Percentiles rank a stretch among this genome's conserved stretches.
phyloP scores from a whole-genome alignment of 2,113 vertebrate genomes.

The Eolophus roseicapilla region DNA sequence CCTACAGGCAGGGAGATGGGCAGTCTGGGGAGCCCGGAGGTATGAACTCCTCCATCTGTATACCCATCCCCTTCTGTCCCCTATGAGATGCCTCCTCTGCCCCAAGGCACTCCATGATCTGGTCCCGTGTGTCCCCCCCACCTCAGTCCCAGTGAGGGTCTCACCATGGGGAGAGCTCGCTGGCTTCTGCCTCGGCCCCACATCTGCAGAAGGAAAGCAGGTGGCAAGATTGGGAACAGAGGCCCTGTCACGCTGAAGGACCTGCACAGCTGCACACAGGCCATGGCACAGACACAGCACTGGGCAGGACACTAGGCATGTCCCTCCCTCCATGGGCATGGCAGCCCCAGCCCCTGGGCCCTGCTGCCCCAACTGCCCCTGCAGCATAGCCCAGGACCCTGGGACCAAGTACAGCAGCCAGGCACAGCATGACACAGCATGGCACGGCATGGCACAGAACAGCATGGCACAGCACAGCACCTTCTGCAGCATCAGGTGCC shows the following conservation, averaged over 20 bases:
- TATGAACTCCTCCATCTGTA: not conserved
- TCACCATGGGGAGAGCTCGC: slow-evolving; percentile 27
- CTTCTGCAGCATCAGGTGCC: not conserved
- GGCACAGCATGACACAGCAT: not conserved
- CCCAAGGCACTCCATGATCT: accelerated
- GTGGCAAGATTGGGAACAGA: not conserved
- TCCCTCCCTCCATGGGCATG: no score
- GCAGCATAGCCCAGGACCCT: no score
- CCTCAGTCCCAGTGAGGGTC: not conserved
- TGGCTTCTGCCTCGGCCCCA: slow-evolving; percentile 40
- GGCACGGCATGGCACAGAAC: not conserved
- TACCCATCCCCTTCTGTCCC: no score
- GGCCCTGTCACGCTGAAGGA: accelerated
- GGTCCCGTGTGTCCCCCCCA: not conserved
- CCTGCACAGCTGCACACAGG: accelerated
- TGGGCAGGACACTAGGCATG: not conserved
- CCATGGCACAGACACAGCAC: accelerated
- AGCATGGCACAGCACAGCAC: accelerated
- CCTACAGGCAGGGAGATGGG: not conserved
- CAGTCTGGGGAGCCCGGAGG: not conserved
- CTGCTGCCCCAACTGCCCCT: accelerated
- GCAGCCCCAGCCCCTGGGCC: not conserved
- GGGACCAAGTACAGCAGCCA: not conserved
- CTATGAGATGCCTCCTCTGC: not conserved
- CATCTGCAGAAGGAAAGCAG: not conserved